These are phyloP conservation scores for Leptodactylus fuscus DNA, from an alignment of 2,113 vertebrate genomes.

Conservation along the genomic window DNA sequence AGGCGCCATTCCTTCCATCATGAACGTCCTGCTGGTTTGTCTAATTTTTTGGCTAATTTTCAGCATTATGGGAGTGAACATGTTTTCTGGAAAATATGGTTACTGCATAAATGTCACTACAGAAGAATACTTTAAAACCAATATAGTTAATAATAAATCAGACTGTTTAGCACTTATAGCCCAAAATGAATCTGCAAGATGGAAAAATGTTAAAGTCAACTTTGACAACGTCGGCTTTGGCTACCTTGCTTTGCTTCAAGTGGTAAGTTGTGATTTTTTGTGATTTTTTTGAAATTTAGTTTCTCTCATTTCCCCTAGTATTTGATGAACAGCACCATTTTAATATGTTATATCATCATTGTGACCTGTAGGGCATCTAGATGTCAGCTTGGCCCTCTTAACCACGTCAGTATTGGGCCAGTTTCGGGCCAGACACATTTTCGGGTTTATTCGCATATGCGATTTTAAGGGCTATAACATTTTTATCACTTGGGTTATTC, in stretches of 20 bases:
- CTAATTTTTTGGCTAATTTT: conserved; percentile 99
- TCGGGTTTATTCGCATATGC: too few species aligned
- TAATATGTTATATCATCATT: too few species aligned
- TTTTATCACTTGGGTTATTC: too few species aligned
- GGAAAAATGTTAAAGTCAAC: conserved; percentile 92
- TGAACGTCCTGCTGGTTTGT: conserved; percentile 97
- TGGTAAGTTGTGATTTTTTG: conserved; percentile 78
- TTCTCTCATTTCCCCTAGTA: too few species aligned
- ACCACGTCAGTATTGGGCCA: too few species aligned
- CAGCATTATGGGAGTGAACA: conserved; percentile 98
- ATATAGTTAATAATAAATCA: conserved; percentile 71
- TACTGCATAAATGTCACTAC: conserved; percentile 81
- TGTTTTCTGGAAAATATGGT: conserved; percentile 92
- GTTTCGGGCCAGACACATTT: too few species aligned
- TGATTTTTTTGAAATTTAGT: neutral
- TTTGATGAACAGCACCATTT: too few species aligned
- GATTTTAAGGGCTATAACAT: too few species aligned
- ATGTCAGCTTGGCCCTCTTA: too few species aligned
- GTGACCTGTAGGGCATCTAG: too few species aligned
- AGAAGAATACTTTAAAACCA: conserved; percentile 63
- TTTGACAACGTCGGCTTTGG: conserved; percentile 96
- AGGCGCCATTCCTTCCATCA: conserved; percentile 97
- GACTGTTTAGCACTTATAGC: conserved; percentile 75
- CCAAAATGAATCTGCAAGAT: conserved; percentile 75
- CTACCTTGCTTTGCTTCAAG: conserved; percentile 94